Base-by-base conservation (phyloP, 92 coral and sea anemone genomes). In the Phenganax stokvisi region DNA sequence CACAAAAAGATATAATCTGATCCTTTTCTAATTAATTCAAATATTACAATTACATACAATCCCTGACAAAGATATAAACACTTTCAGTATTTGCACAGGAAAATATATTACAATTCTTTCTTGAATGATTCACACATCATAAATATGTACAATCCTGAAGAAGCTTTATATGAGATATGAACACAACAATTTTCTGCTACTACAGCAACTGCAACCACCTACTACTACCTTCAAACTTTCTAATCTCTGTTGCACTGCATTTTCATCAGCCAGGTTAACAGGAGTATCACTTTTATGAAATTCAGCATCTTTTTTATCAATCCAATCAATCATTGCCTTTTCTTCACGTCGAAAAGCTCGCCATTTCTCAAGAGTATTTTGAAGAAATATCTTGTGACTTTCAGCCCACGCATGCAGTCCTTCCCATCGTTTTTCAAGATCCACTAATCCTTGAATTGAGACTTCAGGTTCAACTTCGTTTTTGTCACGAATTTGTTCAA, bases 361-460 rank as follows among this genome's bases (percentile, higher is more conserved):
- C 81, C 81, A 76, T 12, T 76, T 76, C 27, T 29, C 70, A 10
- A 76, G 70, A 11, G 81, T 76, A 12, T 12, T 10, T 13, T n/a
- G 64, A 59, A 76, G 81, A 37, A 59, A 76, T 8, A 30, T 47
- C 54, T 30, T 31, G 2, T 69, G 37, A 12, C 28, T 11, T 0
- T 76, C 70, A 11, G 54, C 67, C 81, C 81, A 76, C 10, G 56
- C 12, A 37, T 76, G 8, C 54, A 76, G 44, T 5, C 11, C 70
- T 27, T 57, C 81, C 81, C 81, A 76, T 0, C 81, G 81, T 8
- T 29, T 76, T 11, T 76, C 81, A 29, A 76, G 67, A 59, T 27
- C 60, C 4, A 58, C 56, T 52, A 76, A 59, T 27, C 60, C 81
- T n/a, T 68, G 60, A 12, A 76, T 28, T 15, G 70, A 56, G 6